phyloP scores from a whole-genome alignment of 2,797 vertebrate species.

The Enteromius fasciolatus region DNA sequence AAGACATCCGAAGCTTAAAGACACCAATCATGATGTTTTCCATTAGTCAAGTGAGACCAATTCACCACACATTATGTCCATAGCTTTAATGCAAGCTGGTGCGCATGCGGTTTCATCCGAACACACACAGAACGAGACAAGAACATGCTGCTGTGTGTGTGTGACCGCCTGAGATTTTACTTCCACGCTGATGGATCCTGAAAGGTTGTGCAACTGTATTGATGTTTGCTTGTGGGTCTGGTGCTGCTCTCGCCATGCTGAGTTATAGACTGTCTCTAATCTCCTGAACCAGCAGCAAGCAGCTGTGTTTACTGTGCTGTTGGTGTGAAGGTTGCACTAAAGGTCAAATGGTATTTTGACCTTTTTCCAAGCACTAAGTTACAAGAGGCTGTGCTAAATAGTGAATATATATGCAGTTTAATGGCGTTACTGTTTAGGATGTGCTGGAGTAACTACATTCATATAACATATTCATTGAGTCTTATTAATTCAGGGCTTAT shows the following conservation, averaged over 20 bases:
- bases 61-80: neutral
- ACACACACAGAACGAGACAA: slow-evolving; percentile 3
- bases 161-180: slow-evolving; percentile 38
- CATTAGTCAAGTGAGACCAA: neutral
- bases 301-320: neutral
- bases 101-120: neutral
- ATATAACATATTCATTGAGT: neutral
- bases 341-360: slow-evolving; percentile 15
- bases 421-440: neutral
- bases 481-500: neutral
- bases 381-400: neutral
- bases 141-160: neutral
- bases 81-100: neutral
- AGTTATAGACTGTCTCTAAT: neutral
- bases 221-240: neutral
- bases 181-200: slow-evolving; percentile 49
- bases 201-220: slow-evolving; percentile 27
- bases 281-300: slow-evolving; percentile 11
- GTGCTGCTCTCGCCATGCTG: neutral
- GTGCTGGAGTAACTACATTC: neutral
- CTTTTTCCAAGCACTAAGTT: neutral
- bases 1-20: neutral
- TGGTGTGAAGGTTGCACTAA: slow-evolving; percentile 7
- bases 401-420: neutral
- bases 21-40: slow-evolving; percentile 13